Base-by-base conservation (phyloP, 64 coral and sea anemone genomes). In the Hydrozoanthus tunicans region DNA sequence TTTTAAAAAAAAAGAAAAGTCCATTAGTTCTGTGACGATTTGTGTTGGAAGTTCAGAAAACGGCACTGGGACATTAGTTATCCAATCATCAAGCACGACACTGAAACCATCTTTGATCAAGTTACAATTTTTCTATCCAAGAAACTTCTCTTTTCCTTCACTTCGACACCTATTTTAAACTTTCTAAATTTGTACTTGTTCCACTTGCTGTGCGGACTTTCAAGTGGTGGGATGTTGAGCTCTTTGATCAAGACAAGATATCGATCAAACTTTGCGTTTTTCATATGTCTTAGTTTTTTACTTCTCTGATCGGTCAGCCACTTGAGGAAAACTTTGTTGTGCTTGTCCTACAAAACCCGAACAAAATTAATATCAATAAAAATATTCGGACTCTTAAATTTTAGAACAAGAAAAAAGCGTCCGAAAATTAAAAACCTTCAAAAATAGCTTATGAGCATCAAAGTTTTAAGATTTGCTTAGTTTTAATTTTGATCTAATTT, bases 141-240 rank as follows among this genome's bases (percentile, higher is more conserved):
- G 14, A 93, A 91, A 64, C 93, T 93, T 79, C 89, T 95, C 62
- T 99, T 99, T 32, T 99, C 77, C 79, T 99, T 93, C n/a, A 95
- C 83, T 78, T 98, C 96, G 6, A 98, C 93, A 15, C 96, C 96
- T 55, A 98, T 91, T 77, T 98, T 98, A 74, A 95, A 98, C 72
- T 83, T 91, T 10, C 90, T 89, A 74, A 99, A 95, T 54, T 99
- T 99, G 73, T 99, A 99, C 78, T 96, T 99, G 57, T 95, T 95
- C 78, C 89, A 92, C 62, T 94, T 95, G 73, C 80, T 90, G 56
- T 99, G 92, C 1, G 89, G 89, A 24, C 94, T 95, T 79, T 93
- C 91, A 27, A 99, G 53, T 0, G 91, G 92, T 7, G 89, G 74
- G 20, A 99, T 91, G 20, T 76, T 85, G 0, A 99, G 84, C 72